Evolutionary conservation across 2,113 vertebrate genomes (phyloP), one percentile per base, ranked within the genome.

Genomic region (Pagrus major): DNA sequence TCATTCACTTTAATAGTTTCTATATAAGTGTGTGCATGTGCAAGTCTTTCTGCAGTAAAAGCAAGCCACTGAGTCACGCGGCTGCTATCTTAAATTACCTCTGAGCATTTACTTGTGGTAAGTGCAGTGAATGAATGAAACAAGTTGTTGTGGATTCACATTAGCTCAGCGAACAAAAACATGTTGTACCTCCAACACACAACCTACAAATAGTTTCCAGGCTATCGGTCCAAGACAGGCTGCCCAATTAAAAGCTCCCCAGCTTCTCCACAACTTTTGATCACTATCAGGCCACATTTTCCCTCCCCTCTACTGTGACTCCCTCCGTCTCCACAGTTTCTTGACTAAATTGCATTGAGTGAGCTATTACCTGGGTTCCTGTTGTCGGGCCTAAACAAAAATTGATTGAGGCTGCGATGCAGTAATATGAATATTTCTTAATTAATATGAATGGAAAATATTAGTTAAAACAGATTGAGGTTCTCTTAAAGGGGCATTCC

Each of bases 221-320:
- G 44, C 71, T 67, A 52, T 52, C 14, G 9, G 39, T 41, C 9
- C 21, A 14, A 15, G 54, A 16, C 68, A 75, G 47, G 18, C 3
- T 23, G 33, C 44, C 8, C 14, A 20, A 39, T 54, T 21, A 21
- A 68, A 78, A 29, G 31, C 11, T 55, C 6, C 35, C 55, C 52
- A 54, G 35, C 51, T 66, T 49, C 61, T 66, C 10, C 41, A 37
- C 2, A 1, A 60, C n/a, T 15, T 74, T 39, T 63, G 74, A 84
- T 88, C 23, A 9, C 15, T 64, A 79, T 82, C 77, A 37, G 42
- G n/a, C 21, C 47, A 31, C 29, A 64, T 88, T 84, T 67, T 65
- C 54, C 60, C 44, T 46, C 68, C 47, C 52, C 52, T 64, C 46
- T 18, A 14, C 7, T 18, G 23, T 71, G 73, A 75, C 65, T 84